phyloP scores from a whole-genome alignment of 2,888 invertebrate species.

The Sinotaia quadrata region DNA sequence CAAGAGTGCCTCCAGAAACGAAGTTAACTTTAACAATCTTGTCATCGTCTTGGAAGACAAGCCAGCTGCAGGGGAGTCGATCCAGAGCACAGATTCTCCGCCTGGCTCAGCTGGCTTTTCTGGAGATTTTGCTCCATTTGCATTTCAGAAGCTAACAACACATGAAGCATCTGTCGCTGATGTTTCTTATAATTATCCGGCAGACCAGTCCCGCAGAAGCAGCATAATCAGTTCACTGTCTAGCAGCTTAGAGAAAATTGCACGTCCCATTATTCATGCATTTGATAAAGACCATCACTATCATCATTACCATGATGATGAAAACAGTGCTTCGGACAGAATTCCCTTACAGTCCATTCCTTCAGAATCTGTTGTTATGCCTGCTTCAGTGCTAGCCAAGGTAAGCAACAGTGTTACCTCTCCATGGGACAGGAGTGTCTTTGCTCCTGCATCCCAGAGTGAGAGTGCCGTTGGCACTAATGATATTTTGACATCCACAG shows the following conservation, averaged over 20 bases:
- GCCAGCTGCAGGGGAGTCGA: not conserved
- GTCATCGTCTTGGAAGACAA: conserved; percentile 9
- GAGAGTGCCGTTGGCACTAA: not conserved
- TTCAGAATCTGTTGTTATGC: not conserved
- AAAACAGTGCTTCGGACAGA: not conserved
- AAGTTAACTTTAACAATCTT: not conserved
- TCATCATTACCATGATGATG: not conserved
- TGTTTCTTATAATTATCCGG: not conserved
- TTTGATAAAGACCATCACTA: not conserved
- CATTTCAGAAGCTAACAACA: not conserved
- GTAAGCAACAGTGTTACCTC: not conserved
- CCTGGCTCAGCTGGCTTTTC: not conserved
- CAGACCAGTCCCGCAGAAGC: conserved; percentile 5
- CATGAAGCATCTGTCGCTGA: not conserved
- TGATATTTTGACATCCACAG: not conserved
- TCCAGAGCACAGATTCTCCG: not conserved
- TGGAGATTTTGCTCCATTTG: not conserved
- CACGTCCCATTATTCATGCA: conserved; percentile 27
- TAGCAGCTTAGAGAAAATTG: conserved; percentile 33
- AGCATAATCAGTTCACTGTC: conserved; percentile 23
- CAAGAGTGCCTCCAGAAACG: not conserved
- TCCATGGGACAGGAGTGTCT: conserved; percentile 7
- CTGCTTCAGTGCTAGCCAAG: not conserved
- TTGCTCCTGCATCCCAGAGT: not conserved
- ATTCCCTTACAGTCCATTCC: not conserved